Base-by-base conservation (phyloP, 2,113 vertebrate genomes). In the Aythya baeri region DNA sequence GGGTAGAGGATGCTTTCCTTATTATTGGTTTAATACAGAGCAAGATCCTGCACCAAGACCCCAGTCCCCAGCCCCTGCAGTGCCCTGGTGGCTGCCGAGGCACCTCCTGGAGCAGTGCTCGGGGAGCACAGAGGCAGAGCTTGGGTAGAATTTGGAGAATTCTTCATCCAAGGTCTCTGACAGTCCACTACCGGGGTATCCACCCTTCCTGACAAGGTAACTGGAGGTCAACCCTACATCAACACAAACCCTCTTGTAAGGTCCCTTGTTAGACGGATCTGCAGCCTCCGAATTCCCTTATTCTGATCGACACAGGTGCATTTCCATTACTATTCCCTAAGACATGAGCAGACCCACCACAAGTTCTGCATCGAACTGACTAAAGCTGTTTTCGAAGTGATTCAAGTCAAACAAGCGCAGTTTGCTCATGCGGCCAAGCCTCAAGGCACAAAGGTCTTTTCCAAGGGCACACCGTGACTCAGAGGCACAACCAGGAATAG, bases 381-480 rank as follows among this genome's bases (percentile, higher is more conserved):
- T 22, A 12, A n/a, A 70, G 61, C 31, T 32, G 3, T 11, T 89
- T 59, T 12, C 17, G 29, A 72, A 68, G 71, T 3, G 46, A 26
- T 57, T 74, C 31, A 70, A 89, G 61, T 7, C 70, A 16, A 65
- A 83, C 1, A 3, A 65, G 43, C 0, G 17, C 78, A 8, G 79
- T 3, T 32, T 15, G 50, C 38, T 32, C 75, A 67, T 3, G 34
- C 91, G 41, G 66, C 7, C 21, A 6, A 85, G 67, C 80, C 94
- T 46, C 29, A 10, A 92, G 96, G 91, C 91, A 91, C 93, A 83
- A 73, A 96, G 93, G 91, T 83, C 93, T 91, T 70, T 83, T 90
- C 86, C 96, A 95, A 94, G 86, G 96, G 93, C 91, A 46, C 65
- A 14, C 74, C 4, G 8, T 91, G 92, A 89, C 91, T 93, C 95